phyloP scores from a whole-genome alignment of 2,113 vertebrate genomes.

The Maccullochella peelii region DNA sequence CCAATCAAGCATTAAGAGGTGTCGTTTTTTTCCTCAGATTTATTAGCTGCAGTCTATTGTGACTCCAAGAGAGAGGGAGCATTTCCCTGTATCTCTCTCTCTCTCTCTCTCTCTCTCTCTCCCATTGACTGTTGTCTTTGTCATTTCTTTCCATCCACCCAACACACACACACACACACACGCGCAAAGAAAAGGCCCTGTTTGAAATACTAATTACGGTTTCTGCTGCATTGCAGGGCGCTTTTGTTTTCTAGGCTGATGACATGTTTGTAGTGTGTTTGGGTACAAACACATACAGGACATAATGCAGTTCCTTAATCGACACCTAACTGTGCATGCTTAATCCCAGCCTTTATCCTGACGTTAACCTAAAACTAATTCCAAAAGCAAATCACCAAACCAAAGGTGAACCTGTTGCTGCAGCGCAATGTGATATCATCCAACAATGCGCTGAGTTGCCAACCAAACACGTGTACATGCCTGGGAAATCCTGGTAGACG shows the following conservation, averaged over 20 bases:
- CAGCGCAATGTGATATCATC: background rate
- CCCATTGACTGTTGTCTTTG: conserved; percentile 10
- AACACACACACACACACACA: conserved; percentile 37
- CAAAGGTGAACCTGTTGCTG: background rate
- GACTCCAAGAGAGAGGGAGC: conserved; percentile 38
- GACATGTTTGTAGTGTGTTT: conserved; percentile 32
- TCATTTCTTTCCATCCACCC: conserved; percentile 16
- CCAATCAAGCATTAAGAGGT: conserved; percentile 69
- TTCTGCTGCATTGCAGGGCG: conserved; percentile 75
- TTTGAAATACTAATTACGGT: conserved; percentile 77
- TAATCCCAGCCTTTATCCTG: background rate
- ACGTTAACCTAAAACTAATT: background rate
- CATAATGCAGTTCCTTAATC: background rate
- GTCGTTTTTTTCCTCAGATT: conserved; percentile 71
- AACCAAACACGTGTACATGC: too few relatives aligned
- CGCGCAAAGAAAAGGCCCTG: conserved; percentile 50
- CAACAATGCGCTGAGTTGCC: too few relatives aligned
- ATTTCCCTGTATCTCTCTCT: conserved; percentile 9
- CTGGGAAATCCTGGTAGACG: too few relatives aligned
- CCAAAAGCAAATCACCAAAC: background rate
- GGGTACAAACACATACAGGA: background rate
- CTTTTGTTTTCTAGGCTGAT: conserved; percentile 59
- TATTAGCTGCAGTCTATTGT: conserved; percentile 75
- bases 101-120: conserved; percentile 11
- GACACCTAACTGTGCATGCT: background rate